Evolutionary conservation across 2,888 invertebrate genomes (phyloP), one percentile per base, ranked within the genome.

Genomic region (Pammene aurita): DNA sequence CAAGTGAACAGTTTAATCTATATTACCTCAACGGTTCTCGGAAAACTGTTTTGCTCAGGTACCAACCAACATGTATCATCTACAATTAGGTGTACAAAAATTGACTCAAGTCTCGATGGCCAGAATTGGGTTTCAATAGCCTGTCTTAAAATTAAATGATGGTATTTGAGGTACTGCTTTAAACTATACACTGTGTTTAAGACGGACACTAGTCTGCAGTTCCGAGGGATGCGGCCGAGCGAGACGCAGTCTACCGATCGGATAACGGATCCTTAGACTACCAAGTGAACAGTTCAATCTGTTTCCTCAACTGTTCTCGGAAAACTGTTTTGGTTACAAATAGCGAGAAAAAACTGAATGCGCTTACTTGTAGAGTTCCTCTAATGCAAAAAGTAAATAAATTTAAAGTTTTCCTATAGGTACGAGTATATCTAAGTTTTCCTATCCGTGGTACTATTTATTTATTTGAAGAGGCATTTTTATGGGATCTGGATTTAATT

Each of bases 191-290:
- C n/a, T n/a, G n/a, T 56, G 41, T 56, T 7, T 13, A 7, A 41
- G 57, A 18, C 18, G 13, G 41, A 11, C 7, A 7, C 56, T 34
- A 13, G 54, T 34, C n/a, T 57, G 57, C 18, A 42, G 50, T 16
- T 50, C 9, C 9, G 4, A 5, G 4, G 4, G 35, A 35, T 2
- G 41, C 2, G 18, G 10, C 16, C 50, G 16, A 13, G n/a, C 5
- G 50, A 54, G 34, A 54, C 34, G n/a, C n/a, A 54, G 34, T 54
- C 54, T 54, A 26, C 54, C 34, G 52, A 34, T 34, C 54, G 54
- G 54, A 54, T 54, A 54, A 54, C 54, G 13, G 34, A 7, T 26
- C 9, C 26, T n/a, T 7, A 16, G 16, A 38, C 7, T 7, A 5
- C 50, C 18, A 50, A 56, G 11, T 41, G 56, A 38, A 41, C 56